Evolutionary conservation across 2,888 invertebrate species (phyloP).

Genomic region (Orthonychiurus folsomi): DNA sequence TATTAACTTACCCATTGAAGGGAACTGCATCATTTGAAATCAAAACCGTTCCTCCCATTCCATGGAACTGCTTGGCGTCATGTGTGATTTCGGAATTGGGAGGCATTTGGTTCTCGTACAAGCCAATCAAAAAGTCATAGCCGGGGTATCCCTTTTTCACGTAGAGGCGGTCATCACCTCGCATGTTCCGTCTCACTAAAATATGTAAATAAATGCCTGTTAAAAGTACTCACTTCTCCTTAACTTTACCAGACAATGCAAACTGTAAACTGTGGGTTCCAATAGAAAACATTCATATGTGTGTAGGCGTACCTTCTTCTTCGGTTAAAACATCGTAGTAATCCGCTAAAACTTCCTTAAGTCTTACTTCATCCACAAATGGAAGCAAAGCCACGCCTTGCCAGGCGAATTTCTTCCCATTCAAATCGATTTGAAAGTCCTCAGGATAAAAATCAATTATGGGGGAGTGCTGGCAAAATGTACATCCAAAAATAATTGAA

Average conservation of each 20-base stretch:
- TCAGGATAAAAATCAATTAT: conserved; percentile 98
- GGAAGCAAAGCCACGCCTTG: conserved; percentile 96
- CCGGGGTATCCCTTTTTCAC: conserved; percentile 62
- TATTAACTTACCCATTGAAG: conserved; percentile 55
- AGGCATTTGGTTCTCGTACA: conserved; percentile 55
- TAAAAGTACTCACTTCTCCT: background rate
- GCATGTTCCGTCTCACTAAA: conserved; percentile 65
- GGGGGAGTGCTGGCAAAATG: conserved; percentile 71
- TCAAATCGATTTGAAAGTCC: conserved; percentile 94
- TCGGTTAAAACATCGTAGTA: conserved; percentile 70
- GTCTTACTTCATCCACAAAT: conserved; percentile 87
- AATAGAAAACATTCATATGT: conserved; percentile 10
- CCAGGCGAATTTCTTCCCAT: conserved; percentile 99
- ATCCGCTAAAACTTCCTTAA: conserved; percentile 71
- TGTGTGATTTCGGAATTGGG: conserved; percentile 48
- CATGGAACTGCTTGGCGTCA: conserved; percentile 61
- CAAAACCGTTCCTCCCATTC: conserved; percentile 73
- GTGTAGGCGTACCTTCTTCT: conserved; percentile 63
- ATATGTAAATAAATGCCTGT: conserved; percentile 21
- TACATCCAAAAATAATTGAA: conserved; percentile 6
- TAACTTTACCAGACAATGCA: conserved; percentile 3
- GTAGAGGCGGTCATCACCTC: conserved; percentile 85
- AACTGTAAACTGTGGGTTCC: too few relatives aligned
- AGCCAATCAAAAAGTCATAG: conserved; percentile 59
- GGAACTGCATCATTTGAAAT: conserved; percentile 61